These are phyloP conservation scores for Clamator glandarius DNA, from an alignment of 2,797 vertebrate genomes.

Conservation along the genomic window DNA sequence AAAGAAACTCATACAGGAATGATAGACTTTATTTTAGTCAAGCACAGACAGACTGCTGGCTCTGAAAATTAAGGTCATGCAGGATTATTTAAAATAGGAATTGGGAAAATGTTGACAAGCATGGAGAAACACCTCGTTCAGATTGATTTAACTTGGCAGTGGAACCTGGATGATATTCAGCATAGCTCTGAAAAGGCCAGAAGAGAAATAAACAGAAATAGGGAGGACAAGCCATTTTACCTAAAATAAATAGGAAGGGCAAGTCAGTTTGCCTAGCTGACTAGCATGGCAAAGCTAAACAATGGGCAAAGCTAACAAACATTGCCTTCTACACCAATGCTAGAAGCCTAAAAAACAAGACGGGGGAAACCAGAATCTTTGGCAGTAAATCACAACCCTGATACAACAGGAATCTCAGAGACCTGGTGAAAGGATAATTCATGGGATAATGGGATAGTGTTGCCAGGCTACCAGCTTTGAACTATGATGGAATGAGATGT, in stretches of 20 bases:
- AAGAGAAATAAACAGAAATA: constrained; percentile 4
- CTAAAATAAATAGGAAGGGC: neutral
- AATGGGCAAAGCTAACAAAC: neutral
- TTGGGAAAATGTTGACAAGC: neutral
- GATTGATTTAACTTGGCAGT: neutral
- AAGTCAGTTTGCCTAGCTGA: neutral
- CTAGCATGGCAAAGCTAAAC: neutral
- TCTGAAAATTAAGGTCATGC: neutral
- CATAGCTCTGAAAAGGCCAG: neutral
- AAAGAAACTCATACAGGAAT: neutral
- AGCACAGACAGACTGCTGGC: neutral
- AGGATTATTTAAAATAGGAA: constrained; percentile 10
- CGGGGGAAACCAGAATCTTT: neutral
- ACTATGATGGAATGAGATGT: neutral
- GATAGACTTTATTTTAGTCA: neutral
- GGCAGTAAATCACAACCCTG: neutral
- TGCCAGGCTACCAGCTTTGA: neutral
- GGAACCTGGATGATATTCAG: neutral
- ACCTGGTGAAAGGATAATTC: constrained; percentile 10
- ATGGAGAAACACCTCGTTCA: neutral
- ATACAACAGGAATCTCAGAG: neutral
- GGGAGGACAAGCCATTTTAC: neutral
- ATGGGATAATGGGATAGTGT: neutral
- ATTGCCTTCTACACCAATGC: neutral
- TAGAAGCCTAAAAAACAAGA: neutral